Base-by-base conservation (phyloP, 2,888 invertebrate species). In the Drosophila phalerata region DNA sequence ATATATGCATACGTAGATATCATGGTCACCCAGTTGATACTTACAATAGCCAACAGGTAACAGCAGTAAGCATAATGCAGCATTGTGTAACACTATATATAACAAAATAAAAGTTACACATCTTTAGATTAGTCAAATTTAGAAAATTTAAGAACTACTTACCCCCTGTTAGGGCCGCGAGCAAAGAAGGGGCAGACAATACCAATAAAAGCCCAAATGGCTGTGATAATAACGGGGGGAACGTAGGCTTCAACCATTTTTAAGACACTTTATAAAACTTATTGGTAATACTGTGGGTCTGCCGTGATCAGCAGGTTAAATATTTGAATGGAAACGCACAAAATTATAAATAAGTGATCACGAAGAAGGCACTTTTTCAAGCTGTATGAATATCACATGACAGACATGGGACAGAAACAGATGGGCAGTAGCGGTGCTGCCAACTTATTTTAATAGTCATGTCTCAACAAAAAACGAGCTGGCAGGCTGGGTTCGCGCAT, bases 1-100 rank as follows among this genome's bases (percentile, higher is more conserved):
- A 30, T n/a, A n/a, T 0, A 37, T 47, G 45, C 25, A 47, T 13
- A 40, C 15, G 25, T 9, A 40, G 13, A 55, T 52, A 25, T 63
- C 57, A 69, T 15, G 45, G 38, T 37, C 64, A 74, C 11, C 19
- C 51, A 55, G 34, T 37, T 6, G 15, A 57, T 73, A 91, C 92
- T 92, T 89, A 92, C 92, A 92, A 92, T 19, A 92, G 83, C 92
- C 92, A 92, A 67, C 92, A 92, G 65, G 91, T 91, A 34, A 85
- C 88, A 53, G 92, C 92, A 15, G 92, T 91, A 13, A 92, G 79
- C 92, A 92, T 92, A 43, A 92, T 83, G 76, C 92, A 92, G 71
- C 92, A 92, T 72, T 92, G 92, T 48, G 87, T 91, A 42, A 92
- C 88, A 42, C 92, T 92, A 68, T 30, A 58, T 2, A 22, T 0